Percentiles rank a stretch among this genome's conserved stretches.
Conservation (phyloP, 2,888 invertebrate genomes). For the Idaea dimidiata region DNA sequence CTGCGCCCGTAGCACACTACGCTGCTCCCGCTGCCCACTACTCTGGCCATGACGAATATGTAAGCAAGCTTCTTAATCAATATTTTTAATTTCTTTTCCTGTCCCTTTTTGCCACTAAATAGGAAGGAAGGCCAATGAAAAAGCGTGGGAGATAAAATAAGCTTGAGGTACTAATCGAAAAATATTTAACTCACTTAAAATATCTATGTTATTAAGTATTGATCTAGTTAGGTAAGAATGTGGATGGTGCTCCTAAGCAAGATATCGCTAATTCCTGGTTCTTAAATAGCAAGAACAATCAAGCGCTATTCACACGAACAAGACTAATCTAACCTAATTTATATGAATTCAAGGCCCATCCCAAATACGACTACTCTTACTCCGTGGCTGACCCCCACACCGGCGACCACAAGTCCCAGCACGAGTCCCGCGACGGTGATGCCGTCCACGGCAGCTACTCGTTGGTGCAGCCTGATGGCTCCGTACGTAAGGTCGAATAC, state of each 20-base stretch:
- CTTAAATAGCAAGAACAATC: too few species aligned
- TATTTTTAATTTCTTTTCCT: too few species aligned
- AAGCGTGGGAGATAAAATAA: too few species aligned
- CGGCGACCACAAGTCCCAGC: slow-evolving; percentile 79
- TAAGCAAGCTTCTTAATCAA: slow-evolving; percentile 16
- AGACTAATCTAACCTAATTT: not conserved
- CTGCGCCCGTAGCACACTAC: slow-evolving; percentile 30
- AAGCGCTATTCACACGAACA: too few species aligned
- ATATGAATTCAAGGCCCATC: slow-evolving; percentile 48
- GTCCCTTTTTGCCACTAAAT: too few species aligned
- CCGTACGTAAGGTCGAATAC: slow-evolving; percentile 79
- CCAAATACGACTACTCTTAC: slow-evolving; percentile 72
- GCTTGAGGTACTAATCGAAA: too few species aligned
- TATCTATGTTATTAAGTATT: too few species aligned
- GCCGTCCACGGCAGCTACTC: slow-evolving; percentile 82
- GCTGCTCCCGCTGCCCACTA: slow-evolving; percentile 36
- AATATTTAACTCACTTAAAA: too few species aligned
- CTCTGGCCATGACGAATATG: slow-evolving; percentile 39
- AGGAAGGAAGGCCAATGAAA: too few species aligned
- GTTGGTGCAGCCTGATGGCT: slow-evolving; percentile 76
- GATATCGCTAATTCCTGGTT: too few species aligned
- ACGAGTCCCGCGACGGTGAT: slow-evolving; percentile 76
- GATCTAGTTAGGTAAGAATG: too few species aligned
- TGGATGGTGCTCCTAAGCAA: too few species aligned
- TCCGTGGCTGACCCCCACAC: slow-evolving; percentile 79